Evolutionary conservation across 2,113 vertebrate genomes (phyloP).

Genomic region (Phycodurus eques): DNA sequence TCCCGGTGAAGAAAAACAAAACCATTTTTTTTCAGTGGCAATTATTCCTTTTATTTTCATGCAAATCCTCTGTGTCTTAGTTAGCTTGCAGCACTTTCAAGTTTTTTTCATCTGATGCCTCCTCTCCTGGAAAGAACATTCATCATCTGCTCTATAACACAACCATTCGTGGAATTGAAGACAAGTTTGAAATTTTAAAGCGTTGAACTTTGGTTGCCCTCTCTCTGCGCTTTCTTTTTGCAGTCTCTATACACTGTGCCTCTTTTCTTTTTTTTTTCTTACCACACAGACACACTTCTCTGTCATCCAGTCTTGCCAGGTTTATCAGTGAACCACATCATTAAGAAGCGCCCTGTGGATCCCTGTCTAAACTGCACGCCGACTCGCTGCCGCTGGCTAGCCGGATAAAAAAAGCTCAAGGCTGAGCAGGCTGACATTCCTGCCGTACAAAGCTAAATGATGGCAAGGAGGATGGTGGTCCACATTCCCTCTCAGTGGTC

Average conservation of each 20-base stretch:
- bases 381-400: constrained; percentile 49
- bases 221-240: constrained; percentile 31
- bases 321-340: constrained; percentile 68
- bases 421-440: constrained; percentile 66
- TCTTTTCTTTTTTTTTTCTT: constrained; percentile 15
- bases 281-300: constrained; percentile 40
- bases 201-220: constrained; percentile 36
- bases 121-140: constrained; percentile 13
- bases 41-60: neutral
- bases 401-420: constrained; percentile 61
- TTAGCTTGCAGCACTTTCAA: constrained; percentile 17
- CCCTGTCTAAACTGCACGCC: constrained; percentile 58
- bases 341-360: constrained; percentile 65
- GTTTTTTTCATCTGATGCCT: constrained; percentile 25
- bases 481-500: constrained; percentile 55
- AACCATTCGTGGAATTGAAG: constrained; percentile 35
- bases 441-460: constrained; percentile 68
- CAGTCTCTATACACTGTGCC: constrained; percentile 13
- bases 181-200: constrained; percentile 47
- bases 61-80: constrained; percentile 8
- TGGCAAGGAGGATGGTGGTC: constrained; percentile 68
- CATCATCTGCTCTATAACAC: constrained; percentile 20
- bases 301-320: constrained; percentile 52
- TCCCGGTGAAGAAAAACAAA: neutral
- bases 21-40: neutral